A percentile compares a stretch with the other conserved stretches of the same genome.
phyloP scores from a whole-genome alignment of 1,140 invertebrate genomes.

The Orchestia grillus region DNA sequence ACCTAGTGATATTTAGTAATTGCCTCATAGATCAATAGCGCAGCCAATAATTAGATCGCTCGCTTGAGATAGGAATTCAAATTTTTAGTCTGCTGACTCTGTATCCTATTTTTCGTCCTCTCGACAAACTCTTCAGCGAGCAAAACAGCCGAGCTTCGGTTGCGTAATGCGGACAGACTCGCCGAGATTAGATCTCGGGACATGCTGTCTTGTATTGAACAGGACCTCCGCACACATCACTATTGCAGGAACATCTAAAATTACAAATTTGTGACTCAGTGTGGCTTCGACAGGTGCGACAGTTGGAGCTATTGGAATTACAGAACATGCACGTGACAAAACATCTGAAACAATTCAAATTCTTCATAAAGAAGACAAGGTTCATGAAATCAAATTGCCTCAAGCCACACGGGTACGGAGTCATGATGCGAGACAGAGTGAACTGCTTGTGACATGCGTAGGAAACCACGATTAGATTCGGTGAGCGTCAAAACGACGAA shows the following conservation, averaged over 20 bases:
- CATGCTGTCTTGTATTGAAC: background rate
- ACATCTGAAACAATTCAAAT: too few species aligned
- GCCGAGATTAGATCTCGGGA: background rate
- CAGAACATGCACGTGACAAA: too few species aligned
- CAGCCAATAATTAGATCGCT: background rate
- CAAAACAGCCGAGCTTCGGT: background rate
- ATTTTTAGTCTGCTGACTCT: background rate
- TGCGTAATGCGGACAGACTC: background rate
- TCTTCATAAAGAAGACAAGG: too few species aligned
- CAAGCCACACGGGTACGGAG: too few species aligned
- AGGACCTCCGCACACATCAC: background rate
- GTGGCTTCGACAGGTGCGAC: too few species aligned
- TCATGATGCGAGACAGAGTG: too few species aligned
- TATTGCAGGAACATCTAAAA: background rate
- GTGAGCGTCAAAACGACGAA: too few species aligned
- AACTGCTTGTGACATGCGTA: too few species aligned
- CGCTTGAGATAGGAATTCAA: background rate
- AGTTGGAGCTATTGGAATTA: too few species aligned
- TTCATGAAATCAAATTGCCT: too few species aligned
- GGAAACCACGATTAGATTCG: too few species aligned
- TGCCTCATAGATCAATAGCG: background rate
- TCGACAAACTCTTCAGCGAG: background rate
- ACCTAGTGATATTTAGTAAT: background rate
- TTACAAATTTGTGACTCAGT: background rate
- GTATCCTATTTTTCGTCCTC: background rate